Base-by-base conservation (phyloP, 2,797 vertebrate species). In the Urosaurus nigricauda region DNA sequence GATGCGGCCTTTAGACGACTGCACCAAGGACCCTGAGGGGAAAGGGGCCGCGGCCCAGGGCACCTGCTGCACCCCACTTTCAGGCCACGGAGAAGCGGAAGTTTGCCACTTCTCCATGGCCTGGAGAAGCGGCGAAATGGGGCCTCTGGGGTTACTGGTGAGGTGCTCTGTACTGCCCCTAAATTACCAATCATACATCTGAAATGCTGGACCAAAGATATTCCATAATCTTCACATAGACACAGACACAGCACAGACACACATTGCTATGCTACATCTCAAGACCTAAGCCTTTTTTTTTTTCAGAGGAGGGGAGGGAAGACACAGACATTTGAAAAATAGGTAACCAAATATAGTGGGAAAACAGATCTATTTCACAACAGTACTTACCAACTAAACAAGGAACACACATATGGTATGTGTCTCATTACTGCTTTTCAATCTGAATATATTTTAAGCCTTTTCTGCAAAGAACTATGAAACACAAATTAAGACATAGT, bases 401-500 rank as follows among this genome's bases (percentile, higher is more conserved):
- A 63, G 43, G 26, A 75, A 81, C 56, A 65, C 56, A 77, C 40
- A 88, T 83, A 63, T 83, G 79, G 37, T 29, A 87, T 60, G 79
- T 65, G 37, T 83, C 80, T 83, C 58, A 51, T 88, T 88, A 83
- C 0, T 16, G 1, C 86, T 91, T 86, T 19, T 75, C 3, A 77
- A 70, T 17, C 7, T 83, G 85, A 91, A 32, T 43, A 79, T 74
- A 81, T 7, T 32, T 91, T 32, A 56, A 63, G 13, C 3, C 63
- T 86, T 29, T 40, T 32, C 24, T 58, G 0, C 1, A 3, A 4
- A 16, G 13, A 16, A 53, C 63, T 40, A 2, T 35, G n/a, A 12
- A 68, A 4, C 4, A 7, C 29, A 75, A 91, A 87, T 56, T 0
- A 83, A 1, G 63, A 90, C 86, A 74, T 26, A 65, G 0, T 0